phyloP scores from a whole-genome alignment of 2,888 invertebrate species.

The Dendrolimus pini region DNA sequence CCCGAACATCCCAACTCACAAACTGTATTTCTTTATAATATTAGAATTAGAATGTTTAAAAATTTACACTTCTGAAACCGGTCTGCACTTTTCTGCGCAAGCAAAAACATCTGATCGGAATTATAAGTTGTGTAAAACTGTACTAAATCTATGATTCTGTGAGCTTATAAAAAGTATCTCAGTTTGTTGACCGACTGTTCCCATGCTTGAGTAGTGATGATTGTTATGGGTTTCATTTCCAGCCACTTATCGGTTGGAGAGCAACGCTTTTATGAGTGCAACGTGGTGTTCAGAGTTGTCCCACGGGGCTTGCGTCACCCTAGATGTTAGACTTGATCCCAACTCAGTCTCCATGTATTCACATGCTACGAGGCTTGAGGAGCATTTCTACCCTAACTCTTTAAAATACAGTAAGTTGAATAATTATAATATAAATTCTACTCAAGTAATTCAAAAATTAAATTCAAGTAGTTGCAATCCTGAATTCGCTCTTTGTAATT shows the following conservation, averaged over 20 bases:
- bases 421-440: background rate
- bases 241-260: conserved; percentile 56
- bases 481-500: background rate
- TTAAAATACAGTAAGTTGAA: conserved; percentile 82
- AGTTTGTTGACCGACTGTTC: too few relatives aligned
- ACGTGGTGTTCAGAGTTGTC: conserved; percentile 44
- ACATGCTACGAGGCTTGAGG: conserved; percentile 83
- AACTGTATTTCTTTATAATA: too few relatives aligned
- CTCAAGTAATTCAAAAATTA: background rate
- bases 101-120: too few relatives aligned
- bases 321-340: conserved; percentile 74
- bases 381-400: conserved; percentile 90
- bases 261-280: conserved; percentile 64
- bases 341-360: conserved; percentile 77
- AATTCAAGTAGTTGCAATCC: background rate
- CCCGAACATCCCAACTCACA: too few relatives aligned
- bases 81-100: too few relatives aligned
- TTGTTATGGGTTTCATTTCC: conserved; percentile 5
- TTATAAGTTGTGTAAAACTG: too few relatives aligned
- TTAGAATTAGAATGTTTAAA: too few relatives aligned
- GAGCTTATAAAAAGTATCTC: too few relatives aligned
- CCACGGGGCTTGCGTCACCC: conserved; percentile 30
- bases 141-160: too few relatives aligned
- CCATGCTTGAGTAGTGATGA: too few relatives aligned
- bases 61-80: too few relatives aligned